phyloP scores from a whole-genome alignment of 2,888 invertebrate genomes.

The Tholera decimalis region DNA sequence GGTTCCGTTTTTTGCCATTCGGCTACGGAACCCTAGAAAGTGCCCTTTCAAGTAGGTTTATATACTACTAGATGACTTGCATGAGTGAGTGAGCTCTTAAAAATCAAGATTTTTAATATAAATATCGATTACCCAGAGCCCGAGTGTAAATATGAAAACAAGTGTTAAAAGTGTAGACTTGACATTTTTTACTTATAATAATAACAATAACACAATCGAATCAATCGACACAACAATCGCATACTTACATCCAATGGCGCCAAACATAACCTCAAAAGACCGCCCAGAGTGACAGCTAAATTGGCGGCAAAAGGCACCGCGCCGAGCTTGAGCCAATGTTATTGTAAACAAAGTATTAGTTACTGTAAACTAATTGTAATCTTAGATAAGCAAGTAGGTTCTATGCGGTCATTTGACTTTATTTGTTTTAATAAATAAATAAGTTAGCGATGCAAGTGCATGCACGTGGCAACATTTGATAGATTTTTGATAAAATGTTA shows the following conservation, averaged over 20 bases:
- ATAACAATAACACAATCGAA: constrained; percentile 17
- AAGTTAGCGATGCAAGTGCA: neutral
- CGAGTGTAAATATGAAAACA: too few species aligned
- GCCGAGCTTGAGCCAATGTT: constrained; percentile 39
- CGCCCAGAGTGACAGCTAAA: constrained; percentile 61
- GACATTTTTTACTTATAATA: neutral
- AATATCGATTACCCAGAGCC: too few species aligned
- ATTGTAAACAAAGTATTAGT: constrained; percentile 56
- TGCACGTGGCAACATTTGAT: constrained; percentile 10
- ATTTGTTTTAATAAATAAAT: constrained; percentile 23
- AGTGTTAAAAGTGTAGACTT: neutral
- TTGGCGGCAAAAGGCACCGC: constrained; percentile 66
- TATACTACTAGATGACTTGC: too few species aligned
- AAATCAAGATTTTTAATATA: too few species aligned
- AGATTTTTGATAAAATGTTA: neutral
- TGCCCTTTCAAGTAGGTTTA: too few species aligned
- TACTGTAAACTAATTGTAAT: constrained; percentile 47
- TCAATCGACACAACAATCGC: constrained; percentile 56
- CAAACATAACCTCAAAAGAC: constrained; percentile 57
- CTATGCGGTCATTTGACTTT: constrained; percentile 28
- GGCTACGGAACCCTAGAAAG: too few species aligned
- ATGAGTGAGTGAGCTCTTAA: too few species aligned
- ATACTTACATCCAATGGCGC: constrained; percentile 54
- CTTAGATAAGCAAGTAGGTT: constrained; percentile 49
- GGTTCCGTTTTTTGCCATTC: too few species aligned